Evolutionary conservation across 2,113 vertebrate genomes (phyloP).

Genomic region (Ictalurus punctatus): DNA sequence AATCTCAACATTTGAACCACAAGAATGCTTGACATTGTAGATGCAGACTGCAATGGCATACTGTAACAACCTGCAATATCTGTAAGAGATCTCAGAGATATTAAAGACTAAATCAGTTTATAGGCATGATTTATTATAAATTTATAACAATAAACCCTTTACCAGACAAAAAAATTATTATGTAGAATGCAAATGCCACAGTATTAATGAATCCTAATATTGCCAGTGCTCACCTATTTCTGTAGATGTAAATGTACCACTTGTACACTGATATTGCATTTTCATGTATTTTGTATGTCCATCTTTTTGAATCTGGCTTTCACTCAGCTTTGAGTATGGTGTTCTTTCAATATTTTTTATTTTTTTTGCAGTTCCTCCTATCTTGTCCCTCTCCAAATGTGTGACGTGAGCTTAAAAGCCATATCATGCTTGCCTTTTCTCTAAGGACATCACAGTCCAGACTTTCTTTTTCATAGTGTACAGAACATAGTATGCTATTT

Average conservation of each 20-base stretch:
- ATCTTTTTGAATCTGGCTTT: background rate
- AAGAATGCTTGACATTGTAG: background rate
- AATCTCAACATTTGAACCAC: background rate
- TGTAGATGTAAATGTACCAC: background rate
- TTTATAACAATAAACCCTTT: background rate
- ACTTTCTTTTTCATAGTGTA: slow-evolving; percentile 15
- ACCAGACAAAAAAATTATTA: background rate
- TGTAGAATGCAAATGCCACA: background rate
- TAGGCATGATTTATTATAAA: background rate
- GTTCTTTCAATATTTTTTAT: background rate
- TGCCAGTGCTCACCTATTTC: background rate
- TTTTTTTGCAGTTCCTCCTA: background rate
- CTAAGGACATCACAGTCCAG: slow-evolving; percentile 43
- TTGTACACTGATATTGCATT: background rate
- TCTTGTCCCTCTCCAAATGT: slow-evolving; percentile 31
- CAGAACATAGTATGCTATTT: slow-evolving; percentile 42
- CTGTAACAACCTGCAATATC: background rate
- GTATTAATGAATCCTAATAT: background rate
- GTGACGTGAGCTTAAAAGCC: slow-evolving; percentile 39
- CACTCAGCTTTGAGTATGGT: background rate
- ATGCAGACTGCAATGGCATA: background rate
- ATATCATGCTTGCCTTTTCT: slow-evolving; percentile 37
- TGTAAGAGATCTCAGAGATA: background rate
- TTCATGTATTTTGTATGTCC: background rate
- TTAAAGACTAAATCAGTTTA: background rate